A percentile compares a stretch with the other conserved stretches of the same genome.
Conservation (phyloP, 1,140 invertebrate species). For the Cyrtorhinus lividipennis region DNA sequence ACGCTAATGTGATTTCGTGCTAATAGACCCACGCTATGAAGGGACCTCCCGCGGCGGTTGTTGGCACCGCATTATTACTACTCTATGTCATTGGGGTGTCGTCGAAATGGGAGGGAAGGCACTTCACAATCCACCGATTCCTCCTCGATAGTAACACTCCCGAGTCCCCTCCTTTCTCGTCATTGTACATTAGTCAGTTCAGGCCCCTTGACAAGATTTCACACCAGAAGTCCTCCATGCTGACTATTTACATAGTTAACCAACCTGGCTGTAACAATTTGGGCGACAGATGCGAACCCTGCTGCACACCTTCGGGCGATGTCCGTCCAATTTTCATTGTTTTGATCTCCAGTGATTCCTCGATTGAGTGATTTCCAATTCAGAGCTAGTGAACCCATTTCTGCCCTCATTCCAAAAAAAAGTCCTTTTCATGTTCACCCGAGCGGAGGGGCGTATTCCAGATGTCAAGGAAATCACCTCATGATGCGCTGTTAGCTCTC, state of each 20-base stretch:
- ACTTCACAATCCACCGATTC: background rate
- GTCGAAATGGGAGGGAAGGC: no score
- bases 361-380: background rate
- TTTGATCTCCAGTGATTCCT: background rate
- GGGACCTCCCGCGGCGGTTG: background rate
- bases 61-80: background rate
- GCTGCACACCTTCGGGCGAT: background rate
- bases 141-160: background rate
- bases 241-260: background rate
- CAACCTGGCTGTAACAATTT: background rate
- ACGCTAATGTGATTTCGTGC: background rate
- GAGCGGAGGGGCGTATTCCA: background rate
- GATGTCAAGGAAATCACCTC: no score
- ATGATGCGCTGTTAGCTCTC: no score
- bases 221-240: background rate
- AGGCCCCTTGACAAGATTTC: background rate
- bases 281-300: background rate
- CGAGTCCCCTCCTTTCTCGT: no score
- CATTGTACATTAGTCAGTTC: background rate
- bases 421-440: background rate
- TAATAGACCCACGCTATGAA: background rate
- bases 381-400: background rate
- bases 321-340: background rate
- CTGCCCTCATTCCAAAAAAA: background rate
- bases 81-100: no score